Base-by-base conservation (phyloP, 2,888 invertebrate species). In the Eilema griseolum region DNA sequence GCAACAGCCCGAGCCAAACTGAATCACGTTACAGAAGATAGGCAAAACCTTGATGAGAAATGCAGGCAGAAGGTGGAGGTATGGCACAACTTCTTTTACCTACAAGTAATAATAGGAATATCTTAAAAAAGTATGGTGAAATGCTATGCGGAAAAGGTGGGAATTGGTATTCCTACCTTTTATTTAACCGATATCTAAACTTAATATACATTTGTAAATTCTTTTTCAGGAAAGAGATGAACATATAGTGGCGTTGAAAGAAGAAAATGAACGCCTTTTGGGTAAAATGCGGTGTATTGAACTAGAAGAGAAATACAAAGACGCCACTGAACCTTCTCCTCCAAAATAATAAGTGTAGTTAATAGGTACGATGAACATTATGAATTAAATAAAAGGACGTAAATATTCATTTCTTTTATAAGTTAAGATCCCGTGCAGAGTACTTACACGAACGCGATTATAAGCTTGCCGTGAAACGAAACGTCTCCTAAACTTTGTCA, bases 1-100 rank as follows among this genome's bases (percentile, higher is more conserved):
- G 93, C 95, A 28, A 94, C 96, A 52, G 97, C 97, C 5, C 96
- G 96, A 75, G 96, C 95, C 59, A 97, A 96, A 84, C 91, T 98
- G 16, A 96, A 96, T 41, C 95, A 96, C 75, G 96, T 97, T 24
- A 96, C 96, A 2, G 95, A 96, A 66, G 96, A 96, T 28, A 92
- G 96, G 61, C 96, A 96, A 72, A 96, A 96, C 74, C 95, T 97
- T 10, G 95, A 96, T 69, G 94, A 95, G 57, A 91, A 95, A 77
- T 97, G 96, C 82, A 95, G 93, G 73, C 89, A 93, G 61, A 93
- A 92, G 77, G 90, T 96, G 69, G 91, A 93, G 81, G 96, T 95
- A 86, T 85, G 83, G 24, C 2, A 52, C 61, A 52, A n/a, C n/a
- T 41, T 52, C 63, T 57, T 24, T 24, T 23, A 24, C 24, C 24